Evolutionary conservation across 2,113 vertebrate genomes (phyloP).

Genomic region (Turnix velox): DNA sequence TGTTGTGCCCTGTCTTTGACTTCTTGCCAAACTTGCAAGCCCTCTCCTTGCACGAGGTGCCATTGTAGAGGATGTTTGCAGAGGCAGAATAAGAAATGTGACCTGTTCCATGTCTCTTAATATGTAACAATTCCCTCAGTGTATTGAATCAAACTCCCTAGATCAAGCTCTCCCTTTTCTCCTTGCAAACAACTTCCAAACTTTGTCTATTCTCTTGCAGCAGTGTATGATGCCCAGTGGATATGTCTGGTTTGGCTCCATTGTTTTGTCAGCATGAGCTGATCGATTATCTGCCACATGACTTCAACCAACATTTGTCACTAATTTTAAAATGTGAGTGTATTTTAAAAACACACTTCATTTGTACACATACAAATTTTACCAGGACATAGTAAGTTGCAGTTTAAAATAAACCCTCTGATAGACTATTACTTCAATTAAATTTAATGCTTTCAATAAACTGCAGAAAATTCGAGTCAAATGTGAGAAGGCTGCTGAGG

Average conservation of each 20-base stretch:
- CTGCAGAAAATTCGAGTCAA: background rate
- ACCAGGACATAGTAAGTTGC: background rate
- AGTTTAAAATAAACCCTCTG: background rate
- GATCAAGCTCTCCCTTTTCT: background rate
- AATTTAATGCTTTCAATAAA: constrained; percentile 22
- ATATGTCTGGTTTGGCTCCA: background rate
- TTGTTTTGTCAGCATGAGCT: background rate
- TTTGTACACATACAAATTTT: background rate
- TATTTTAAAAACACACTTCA: background rate
- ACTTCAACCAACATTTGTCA: background rate
- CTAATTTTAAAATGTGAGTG: background rate
- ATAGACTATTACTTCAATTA: constrained; percentile 1
- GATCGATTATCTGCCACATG: background rate
- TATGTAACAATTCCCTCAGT: background rate
- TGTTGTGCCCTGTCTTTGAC: background rate
- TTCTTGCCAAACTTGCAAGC: background rate
- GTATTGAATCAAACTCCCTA: background rate
- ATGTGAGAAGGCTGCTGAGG: background rate
- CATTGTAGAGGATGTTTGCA: background rate
- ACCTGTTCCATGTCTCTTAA: background rate
- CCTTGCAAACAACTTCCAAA: background rate
- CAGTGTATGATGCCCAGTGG: background rate
- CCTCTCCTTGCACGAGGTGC: background rate
- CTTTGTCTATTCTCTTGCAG: background rate
- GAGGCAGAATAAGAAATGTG: background rate